Percentiles rank a stretch among this genome's conserved stretches.
phyloP scores from a whole-genome alignment of 2,797 vertebrate genomes.

The Myripristis murdjan region DNA sequence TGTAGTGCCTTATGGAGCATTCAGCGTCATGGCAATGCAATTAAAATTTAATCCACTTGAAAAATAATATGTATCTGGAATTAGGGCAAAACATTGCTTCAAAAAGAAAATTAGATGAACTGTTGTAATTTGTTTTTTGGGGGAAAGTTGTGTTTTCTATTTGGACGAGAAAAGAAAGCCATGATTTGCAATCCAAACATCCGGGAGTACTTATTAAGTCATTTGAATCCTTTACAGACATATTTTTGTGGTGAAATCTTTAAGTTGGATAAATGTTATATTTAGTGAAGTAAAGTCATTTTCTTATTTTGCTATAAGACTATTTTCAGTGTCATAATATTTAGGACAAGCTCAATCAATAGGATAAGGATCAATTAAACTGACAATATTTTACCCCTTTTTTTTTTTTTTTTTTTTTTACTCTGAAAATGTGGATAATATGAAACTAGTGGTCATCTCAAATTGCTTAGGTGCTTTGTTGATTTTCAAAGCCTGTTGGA shows the following conservation, averaged over 20 bases:
- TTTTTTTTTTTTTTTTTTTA: slow-evolving; percentile 52
- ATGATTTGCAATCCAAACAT: slow-evolving; percentile 91
- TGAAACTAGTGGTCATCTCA: slow-evolving; percentile 56
- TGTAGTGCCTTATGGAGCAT: slow-evolving; percentile 99
- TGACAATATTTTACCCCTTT: slow-evolving; percentile 53
- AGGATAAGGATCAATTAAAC: slow-evolving; percentile 65
- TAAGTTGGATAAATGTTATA: slow-evolving; percentile 82
- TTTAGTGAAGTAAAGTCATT: slow-evolving; percentile 82
- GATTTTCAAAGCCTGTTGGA: slow-evolving; percentile 54
- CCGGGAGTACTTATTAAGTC: slow-evolving; percentile 78
- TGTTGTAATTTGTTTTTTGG: slow-evolving; percentile 63
- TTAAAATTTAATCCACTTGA: slow-evolving; percentile 90
- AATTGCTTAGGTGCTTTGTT: slow-evolving; percentile 49
- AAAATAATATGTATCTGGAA: slow-evolving; percentile 66
- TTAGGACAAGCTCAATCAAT: slow-evolving; percentile 69
- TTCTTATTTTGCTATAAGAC: slow-evolving; percentile 79
- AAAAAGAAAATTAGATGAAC: slow-evolving; percentile 77
- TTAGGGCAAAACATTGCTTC: slow-evolving; percentile 78
- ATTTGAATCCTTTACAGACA: slow-evolving; percentile 75
- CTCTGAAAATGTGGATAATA: slow-evolving; percentile 55
- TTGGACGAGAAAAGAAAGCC: slow-evolving; percentile 87
- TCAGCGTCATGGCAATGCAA: slow-evolving; percentile 94
- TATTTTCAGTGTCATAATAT: slow-evolving; percentile 79
- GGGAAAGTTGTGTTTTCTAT: slow-evolving; percentile 64
- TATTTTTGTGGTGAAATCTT: slow-evolving; percentile 84